Evolutionary conservation across 23 tunicate species (phyloP).

Genomic region (Corella eumyota): DNA sequence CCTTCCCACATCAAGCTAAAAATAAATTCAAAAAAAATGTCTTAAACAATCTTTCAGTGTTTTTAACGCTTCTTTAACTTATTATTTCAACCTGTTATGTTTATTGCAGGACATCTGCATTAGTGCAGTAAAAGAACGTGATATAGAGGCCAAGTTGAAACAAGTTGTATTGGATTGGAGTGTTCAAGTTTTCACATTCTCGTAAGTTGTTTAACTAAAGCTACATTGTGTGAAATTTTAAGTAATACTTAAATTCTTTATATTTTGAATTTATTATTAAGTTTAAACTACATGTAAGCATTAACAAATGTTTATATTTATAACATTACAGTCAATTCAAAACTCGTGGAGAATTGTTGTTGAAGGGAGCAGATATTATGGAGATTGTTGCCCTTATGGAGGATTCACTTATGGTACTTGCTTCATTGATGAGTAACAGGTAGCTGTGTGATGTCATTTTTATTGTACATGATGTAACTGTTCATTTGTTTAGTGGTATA

Average conservation of each 20-base stretch:
- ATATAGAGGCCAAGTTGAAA: conserved; percentile 90
- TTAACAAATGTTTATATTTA: too few relatives aligned
- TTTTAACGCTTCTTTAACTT: too few relatives aligned
- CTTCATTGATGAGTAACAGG: conserved; percentile 98
- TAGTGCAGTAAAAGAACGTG: conserved; percentile 93
- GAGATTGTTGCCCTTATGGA: conserved; percentile 98
- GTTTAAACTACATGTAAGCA: too few relatives aligned
- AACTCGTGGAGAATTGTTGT: conserved; percentile 65
- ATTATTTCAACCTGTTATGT: not conserved
- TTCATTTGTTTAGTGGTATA: not conserved
- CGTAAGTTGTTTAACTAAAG: conserved; percentile 24
- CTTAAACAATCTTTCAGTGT: too few relatives aligned
- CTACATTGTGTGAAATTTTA: too few relatives aligned
- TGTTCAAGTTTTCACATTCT: conserved; percentile 78
- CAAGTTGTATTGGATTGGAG: conserved; percentile 94
- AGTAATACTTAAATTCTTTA: not conserved
- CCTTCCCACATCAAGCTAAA: too few relatives aligned
- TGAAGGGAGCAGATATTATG: conserved; percentile 83
- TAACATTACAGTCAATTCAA: conserved; percentile 57
- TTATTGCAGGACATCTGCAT: conserved; percentile 75
- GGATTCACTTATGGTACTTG: conserved; percentile 97
- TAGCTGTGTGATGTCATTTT: not conserved
- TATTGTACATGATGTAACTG: not conserved
- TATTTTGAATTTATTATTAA: too few relatives aligned
- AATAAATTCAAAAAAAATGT: too few relatives aligned